Evolutionary conservation across 2,797 vertebrate species (phyloP).

Genomic region (Macropodus opercularis): DNA sequence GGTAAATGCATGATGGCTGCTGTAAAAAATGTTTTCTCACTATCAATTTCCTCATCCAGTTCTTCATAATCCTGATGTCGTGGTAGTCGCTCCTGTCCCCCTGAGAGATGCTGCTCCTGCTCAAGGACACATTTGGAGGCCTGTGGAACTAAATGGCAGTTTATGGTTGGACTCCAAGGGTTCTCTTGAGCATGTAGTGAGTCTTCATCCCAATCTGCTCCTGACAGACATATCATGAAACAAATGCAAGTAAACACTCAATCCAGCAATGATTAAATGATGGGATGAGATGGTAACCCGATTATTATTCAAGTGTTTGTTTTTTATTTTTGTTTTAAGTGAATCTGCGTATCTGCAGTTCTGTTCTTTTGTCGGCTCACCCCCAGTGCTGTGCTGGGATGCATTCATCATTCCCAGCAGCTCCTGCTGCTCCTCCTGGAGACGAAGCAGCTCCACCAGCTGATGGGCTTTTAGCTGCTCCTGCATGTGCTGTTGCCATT

Average conservation of each 20-base stretch:
- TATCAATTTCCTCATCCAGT: constrained; percentile 15
- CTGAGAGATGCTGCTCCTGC: constrained; percentile 20
- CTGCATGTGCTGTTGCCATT: constrained; percentile 92
- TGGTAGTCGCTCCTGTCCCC: constrained; percentile 1
- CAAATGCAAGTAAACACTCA: neutral
- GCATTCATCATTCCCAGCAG: constrained; percentile 78
- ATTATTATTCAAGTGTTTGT: neutral
- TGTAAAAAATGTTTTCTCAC: constrained; percentile 35
- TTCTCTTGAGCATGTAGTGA: constrained; percentile 15
- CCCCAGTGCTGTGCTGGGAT: constrained; percentile 32
- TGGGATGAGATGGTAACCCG: too few relatives aligned
- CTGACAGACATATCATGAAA: constrained; percentile 26
- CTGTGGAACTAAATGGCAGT: neutral
- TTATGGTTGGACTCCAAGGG: neutral
- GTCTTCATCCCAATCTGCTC: constrained; percentile 31
- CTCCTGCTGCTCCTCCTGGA: constrained; percentile 89
- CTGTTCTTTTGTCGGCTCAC: constrained; percentile 26
- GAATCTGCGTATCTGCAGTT: neutral
- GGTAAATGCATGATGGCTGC: neutral
- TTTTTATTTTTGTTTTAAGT: neutral
- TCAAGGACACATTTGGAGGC: neutral
- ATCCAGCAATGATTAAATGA: neutral
- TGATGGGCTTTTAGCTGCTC: constrained; percentile 90
- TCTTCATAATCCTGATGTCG: constrained; percentile 18
- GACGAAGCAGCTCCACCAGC: constrained; percentile 86